Evolutionary conservation across 2,797 vertebrate genomes (phyloP).

Genomic region (Sebastes nivosus): DNA sequence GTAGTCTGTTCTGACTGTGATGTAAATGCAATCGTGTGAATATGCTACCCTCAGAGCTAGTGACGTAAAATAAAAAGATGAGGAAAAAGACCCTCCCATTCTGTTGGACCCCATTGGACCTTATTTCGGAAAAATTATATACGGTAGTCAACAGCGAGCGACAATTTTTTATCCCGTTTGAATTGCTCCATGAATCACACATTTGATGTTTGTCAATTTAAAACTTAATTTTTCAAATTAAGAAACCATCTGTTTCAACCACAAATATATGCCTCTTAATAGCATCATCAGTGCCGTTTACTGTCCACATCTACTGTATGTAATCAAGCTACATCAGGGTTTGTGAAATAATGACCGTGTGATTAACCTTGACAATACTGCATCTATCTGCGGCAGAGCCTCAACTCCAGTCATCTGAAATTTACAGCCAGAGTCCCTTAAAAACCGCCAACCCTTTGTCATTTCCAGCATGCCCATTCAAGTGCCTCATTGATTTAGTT

Average conservation of each 20-base stretch:
- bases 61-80: no score
- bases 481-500: conserved; percentile 58
- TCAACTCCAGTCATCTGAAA: conserved; percentile 37
- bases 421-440: conserved; percentile 35
- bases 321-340: neutral
- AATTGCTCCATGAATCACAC: no score
- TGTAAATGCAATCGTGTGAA: no score
- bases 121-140: no score
- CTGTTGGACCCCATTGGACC: fast-evolving
- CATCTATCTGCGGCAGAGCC: conserved; percentile 27
- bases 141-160: no score
- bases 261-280: neutral
- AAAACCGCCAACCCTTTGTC: conserved; percentile 8
- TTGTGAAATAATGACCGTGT: neutral
- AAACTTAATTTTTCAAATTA: no score
- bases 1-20: no score
- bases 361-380: conserved; percentile 10
- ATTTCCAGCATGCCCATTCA: conserved; percentile 46
- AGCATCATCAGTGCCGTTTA: neutral
- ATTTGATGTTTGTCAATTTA: no score
- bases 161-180: no score
- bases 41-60: no score
- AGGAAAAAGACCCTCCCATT: no score
- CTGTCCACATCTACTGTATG: neutral
- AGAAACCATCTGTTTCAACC: conserved; percentile 25